Evolutionary conservation across 1,140 invertebrate species (phyloP).

Genomic region (Penaeus indicus): DNA sequence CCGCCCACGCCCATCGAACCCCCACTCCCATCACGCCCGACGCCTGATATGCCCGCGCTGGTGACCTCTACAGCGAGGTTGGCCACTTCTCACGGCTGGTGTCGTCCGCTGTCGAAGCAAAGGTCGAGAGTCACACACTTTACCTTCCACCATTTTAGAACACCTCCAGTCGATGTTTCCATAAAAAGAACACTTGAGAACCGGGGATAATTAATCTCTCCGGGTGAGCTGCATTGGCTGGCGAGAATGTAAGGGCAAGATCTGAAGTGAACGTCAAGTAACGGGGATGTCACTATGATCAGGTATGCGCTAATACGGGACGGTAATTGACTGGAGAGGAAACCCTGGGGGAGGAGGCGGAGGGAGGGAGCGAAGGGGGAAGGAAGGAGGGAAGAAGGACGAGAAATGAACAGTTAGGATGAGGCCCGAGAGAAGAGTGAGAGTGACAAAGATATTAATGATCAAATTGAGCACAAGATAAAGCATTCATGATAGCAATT

Average conservation of each 20-base stretch:
- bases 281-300: background rate
- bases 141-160: conserved; percentile 40
- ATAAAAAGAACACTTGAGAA: conserved; percentile 39
- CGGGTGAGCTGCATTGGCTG: conserved; percentile 20
- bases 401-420: no score
- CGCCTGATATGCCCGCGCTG: background rate
- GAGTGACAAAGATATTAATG: no score
- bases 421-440: no score
- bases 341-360: no score
- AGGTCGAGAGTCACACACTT: conserved; percentile 20
- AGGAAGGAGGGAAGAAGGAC: no score
- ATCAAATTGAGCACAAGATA: no score
- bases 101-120: background rate
- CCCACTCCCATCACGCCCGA: background rate
- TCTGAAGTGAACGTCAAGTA: no score
- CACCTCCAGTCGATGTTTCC: conserved; percentile 38
- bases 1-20: background rate
- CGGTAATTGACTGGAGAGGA: no score
- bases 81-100: conserved; percentile 5
- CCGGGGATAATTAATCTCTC: conserved; percentile 51
- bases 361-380: no score
- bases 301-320: background rate
- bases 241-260: background rate
- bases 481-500: no score
- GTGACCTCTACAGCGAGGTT: background rate